Conservation (phyloP, 2,888 invertebrate species). For the Agrypnus murinus region DNA sequence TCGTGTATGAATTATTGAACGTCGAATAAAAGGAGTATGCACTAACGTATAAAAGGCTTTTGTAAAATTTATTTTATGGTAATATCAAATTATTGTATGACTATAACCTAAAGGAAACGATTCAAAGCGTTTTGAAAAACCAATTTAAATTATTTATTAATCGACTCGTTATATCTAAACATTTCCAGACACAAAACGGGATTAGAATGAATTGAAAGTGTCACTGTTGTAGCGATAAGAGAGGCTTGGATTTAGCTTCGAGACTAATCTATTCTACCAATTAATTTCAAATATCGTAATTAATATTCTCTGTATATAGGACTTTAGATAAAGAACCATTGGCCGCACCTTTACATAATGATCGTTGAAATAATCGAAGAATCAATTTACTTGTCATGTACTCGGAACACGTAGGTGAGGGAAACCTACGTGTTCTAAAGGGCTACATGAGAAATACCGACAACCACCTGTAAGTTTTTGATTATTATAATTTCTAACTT, state of each 20-base stretch:
- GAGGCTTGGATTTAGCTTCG: not conserved
- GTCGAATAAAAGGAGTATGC: constrained; percentile 5
- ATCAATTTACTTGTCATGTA: constrained; percentile 38
- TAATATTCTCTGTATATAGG: constrained; percentile 33
- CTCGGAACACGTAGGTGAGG: constrained; percentile 29
- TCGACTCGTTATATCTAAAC: constrained; percentile 6
- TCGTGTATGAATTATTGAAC: constrained; percentile 16
- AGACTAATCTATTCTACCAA: constrained; percentile 20
- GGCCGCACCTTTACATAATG: constrained; percentile 30
- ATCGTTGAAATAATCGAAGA: constrained; percentile 13
- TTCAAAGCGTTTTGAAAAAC: constrained; percentile 2
- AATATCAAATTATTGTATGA: not conserved
- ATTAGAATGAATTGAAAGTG: constrained; percentile 27
- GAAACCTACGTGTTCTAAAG: constrained; percentile 17
- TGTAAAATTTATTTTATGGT: not conserved
- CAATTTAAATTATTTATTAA: constrained; percentile 23
- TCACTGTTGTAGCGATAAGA: constrained; percentile 15
- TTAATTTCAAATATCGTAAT: constrained; percentile 40
- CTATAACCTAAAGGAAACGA: not conserved
- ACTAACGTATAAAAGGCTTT: not conserved
- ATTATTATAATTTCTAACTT: not conserved
- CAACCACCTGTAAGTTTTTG: constrained; percentile 29
- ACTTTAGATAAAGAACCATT: constrained; percentile 8
- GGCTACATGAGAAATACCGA: constrained; percentile 3
- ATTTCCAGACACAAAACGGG: constrained; percentile 6